phyloP scores from a whole-genome alignment of 2,113 vertebrate species.

The Sakesphorus luctuosus region DNA sequence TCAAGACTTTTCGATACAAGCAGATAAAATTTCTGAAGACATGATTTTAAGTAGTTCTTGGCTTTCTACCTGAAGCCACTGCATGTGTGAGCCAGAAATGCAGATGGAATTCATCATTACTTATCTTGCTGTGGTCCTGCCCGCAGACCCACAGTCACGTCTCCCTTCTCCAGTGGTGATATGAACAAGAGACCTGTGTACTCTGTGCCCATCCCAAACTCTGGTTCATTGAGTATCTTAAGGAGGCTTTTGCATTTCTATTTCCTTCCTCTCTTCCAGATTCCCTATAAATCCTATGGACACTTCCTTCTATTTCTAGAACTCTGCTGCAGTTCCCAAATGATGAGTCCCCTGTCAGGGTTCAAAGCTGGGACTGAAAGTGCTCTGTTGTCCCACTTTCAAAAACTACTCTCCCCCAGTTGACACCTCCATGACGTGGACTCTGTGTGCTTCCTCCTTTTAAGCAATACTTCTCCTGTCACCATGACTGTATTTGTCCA shows the following conservation, averaged over 20 bases:
- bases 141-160: background rate
- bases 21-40: background rate
- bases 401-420: background rate
- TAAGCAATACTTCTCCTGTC: background rate
- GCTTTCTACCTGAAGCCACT: background rate
- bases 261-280: background rate
- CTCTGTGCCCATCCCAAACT: background rate
- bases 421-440: background rate
- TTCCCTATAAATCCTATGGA: background rate
- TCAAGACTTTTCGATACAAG: background rate
- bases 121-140: background rate
- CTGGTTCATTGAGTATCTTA: background rate
- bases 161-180: background rate
- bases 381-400: background rate
- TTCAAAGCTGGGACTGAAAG: background rate
- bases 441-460: background rate
- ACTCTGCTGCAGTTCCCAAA: background rate
- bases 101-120: background rate
- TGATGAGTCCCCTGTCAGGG: background rate
- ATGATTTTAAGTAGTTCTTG: background rate
- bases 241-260: background rate
- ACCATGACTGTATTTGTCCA: background rate
- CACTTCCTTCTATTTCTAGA: background rate
- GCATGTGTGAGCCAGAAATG: background rate
- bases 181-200: rapidly evolving